Evolutionary conservation across 2,888 invertebrate genomes (phyloP).

Genomic region (Drosophila subsilvestris): DNA sequence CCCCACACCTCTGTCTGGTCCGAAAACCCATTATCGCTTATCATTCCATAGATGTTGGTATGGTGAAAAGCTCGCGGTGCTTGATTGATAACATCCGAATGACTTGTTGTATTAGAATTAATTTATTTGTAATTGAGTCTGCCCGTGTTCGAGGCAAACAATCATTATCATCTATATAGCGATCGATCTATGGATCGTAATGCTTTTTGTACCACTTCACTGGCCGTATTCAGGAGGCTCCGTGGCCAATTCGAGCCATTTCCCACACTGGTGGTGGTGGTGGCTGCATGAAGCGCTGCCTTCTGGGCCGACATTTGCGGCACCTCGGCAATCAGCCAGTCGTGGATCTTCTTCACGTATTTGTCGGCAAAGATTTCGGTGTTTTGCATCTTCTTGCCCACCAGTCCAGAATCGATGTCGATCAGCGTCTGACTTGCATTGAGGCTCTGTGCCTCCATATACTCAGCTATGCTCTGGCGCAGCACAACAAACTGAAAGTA

Average conservation of each 20-base stretch:
- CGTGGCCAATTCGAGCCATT: conserved; percentile 65
- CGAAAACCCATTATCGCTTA: neutral
- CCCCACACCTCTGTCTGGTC: neutral
- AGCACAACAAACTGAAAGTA: conserved; percentile 66
- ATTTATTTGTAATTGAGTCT: conserved; percentile 58
- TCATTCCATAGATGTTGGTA: conserved; percentile 3
- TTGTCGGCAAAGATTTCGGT: conserved; percentile 71
- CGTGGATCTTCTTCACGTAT: conserved; percentile 72
- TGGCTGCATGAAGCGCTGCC: conserved; percentile 49
- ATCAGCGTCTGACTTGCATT: conserved; percentile 49
- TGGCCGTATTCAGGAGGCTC: conserved; percentile 52
- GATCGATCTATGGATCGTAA: conserved; percentile 37
- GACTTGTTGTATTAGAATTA: conserved; percentile 36
- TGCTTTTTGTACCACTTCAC: conserved; percentile 54
- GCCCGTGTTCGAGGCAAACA: conserved; percentile 33
- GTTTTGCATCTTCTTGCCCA: conserved; percentile 69
- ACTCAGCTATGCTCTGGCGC: conserved; percentile 56
- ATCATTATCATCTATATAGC: conserved; percentile 31
- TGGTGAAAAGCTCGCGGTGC: conserved; percentile 1
- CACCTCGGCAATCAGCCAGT: conserved; percentile 68
- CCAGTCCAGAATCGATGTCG: conserved; percentile 53
- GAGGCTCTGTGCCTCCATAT: conserved; percentile 42
- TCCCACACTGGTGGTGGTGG: conserved; percentile 50
- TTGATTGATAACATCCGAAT: neutral
- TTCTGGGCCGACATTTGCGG: conserved; percentile 12